Base-by-base conservation (phyloP, 2,113 vertebrate genomes). In the Syrrhaptes paradoxus region DNA sequence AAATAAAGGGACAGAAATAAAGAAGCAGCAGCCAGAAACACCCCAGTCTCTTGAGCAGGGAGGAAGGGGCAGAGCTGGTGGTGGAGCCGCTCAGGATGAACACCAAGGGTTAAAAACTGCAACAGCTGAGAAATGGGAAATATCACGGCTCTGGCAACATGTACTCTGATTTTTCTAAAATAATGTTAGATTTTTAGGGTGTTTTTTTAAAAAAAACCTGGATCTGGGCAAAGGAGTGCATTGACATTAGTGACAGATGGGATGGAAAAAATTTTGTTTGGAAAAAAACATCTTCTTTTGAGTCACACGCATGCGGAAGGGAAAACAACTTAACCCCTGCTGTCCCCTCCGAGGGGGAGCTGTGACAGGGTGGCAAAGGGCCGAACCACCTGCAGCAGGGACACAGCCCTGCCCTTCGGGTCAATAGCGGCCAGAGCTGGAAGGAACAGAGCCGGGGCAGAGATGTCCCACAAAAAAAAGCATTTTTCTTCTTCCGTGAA, bases 221-320 rank as follows among this genome's bases (percentile, higher is more conserved):
- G 46, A 92, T 97, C 77, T 91, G 83, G 86, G 94, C 73, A 94
- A 89, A 83, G 67, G 74, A 95, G 61, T 75, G 85, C 86, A 74
- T 93, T 94, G 81, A 93, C 93, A 96, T 93, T 91, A 85, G 81
- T 94, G 93, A 93, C 94, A 97, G 97, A 97, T 97, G 96, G 96
- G 85, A 93, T 87, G 48, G 67, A 84, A 87, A 89, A 73, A 67
- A 1, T 45, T 58, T 79, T 87, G 87, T 81, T 91, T 89, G 75
- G 74, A 10, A 81, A 79, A n/a, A 71, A 89, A 48, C 18, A 65
- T 57, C 79, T 78, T 87, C 57, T 61, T 93, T 87, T 85, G 77
- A 96, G 59, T 93, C 93, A 95, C 65, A 49, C 4, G 9, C 73
- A 49, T 20, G 21, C 18, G 65, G 49, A 75, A 77, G 84, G 11